phyloP scores from a whole-genome alignment of 92 coral and sea anemone species.

The Porites rus region DNA sequence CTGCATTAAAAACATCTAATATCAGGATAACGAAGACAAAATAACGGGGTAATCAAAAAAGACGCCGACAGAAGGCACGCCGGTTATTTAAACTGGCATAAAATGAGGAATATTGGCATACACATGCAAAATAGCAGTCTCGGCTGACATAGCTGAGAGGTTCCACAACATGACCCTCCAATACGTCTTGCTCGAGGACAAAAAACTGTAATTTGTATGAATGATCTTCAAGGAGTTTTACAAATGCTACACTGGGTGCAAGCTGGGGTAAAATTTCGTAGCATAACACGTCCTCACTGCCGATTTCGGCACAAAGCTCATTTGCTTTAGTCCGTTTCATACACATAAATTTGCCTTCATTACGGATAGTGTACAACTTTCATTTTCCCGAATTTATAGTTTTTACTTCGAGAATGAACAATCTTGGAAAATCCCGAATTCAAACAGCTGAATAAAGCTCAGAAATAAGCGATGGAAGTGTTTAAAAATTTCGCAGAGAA shows the following conservation, averaged over 20 bases:
- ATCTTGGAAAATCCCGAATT: neutral
- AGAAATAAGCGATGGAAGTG: neutral
- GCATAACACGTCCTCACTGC: constrained; percentile 17
- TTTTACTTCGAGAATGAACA: constrained; percentile 30
- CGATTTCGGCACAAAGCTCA: constrained; percentile 24
- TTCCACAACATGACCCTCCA: neutral
- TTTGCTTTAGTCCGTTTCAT: constrained; percentile 24
- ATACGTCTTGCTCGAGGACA: neutral
- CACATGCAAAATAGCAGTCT: constrained; percentile 9
- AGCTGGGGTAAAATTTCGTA: neutral
- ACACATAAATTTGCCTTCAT: constrained; percentile 47
- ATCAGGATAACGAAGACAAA: neutral
- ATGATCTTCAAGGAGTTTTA: neutral
- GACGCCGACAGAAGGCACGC: constrained; percentile 13
- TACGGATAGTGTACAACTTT: constrained; percentile 32
- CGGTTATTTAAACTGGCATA: constrained; percentile 35
- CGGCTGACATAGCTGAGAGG: neutral
- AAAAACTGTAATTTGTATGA: neutral
- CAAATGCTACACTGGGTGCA: neutral
- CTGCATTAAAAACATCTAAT: neutral
- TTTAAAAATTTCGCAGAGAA: neutral
- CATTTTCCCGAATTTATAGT: constrained; percentile 19
- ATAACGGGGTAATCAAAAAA: constrained; percentile 15
- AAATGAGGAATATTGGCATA: constrained; percentile 24
- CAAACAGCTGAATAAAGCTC: neutral